A percentile compares a stretch with the other conserved stretches of the same genome.
These are phyloP conservation scores for Apamea crenata DNA, from an alignment of 2,888 invertebrate genomes.

Conservation along the genomic window DNA sequence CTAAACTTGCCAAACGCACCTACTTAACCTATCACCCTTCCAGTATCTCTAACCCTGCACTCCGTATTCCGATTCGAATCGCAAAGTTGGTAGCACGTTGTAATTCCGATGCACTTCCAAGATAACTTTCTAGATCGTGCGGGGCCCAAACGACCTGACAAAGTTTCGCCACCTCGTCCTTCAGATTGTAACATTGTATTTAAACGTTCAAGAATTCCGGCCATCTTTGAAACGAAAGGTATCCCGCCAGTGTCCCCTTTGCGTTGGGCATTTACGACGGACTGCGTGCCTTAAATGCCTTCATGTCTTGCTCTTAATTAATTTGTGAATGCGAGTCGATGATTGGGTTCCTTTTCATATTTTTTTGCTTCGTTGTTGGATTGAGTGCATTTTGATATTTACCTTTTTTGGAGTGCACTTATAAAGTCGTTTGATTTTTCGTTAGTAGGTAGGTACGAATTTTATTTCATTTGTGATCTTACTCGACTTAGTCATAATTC, in stretches of 20 bases:
- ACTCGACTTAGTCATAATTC: not conserved
- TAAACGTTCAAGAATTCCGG: slow-evolving; percentile 72
- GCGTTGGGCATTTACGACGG: slow-evolving; percentile 64
- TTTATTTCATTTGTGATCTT: not conserved
- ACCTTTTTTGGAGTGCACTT: not conserved
- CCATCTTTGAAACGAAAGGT: slow-evolving; percentile 74
- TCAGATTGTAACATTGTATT: slow-evolving; percentile 75
- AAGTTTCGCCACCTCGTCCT: slow-evolving; percentile 77
- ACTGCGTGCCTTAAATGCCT: slow-evolving; percentile 65
- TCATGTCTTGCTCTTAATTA: slow-evolving; percentile 61
- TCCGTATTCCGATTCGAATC: slow-evolving; percentile 81
- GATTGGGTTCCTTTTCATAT: slow-evolving; percentile 38
- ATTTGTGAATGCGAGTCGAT: slow-evolving; percentile 58
- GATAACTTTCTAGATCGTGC: slow-evolving; percentile 85
- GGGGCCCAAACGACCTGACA: slow-evolving; percentile 85
- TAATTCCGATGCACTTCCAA: slow-evolving; percentile 87
- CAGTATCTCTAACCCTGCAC: slow-evolving; percentile 69
- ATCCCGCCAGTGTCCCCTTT: slow-evolving; percentile 61
- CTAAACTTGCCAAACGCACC: not conserved
- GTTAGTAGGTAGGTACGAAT: too few species aligned
- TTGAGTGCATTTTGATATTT: slow-evolving; percentile 7
- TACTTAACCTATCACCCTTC: slow-evolving; percentile 62
- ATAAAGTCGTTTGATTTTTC: slow-evolving; percentile 1
- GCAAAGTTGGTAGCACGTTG: slow-evolving; percentile 84
- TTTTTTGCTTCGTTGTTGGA: slow-evolving; percentile 5